Base-by-base conservation (phyloP, 2,888 invertebrate genomes). In the Galeopsomyia nigrocyanea region DNA sequence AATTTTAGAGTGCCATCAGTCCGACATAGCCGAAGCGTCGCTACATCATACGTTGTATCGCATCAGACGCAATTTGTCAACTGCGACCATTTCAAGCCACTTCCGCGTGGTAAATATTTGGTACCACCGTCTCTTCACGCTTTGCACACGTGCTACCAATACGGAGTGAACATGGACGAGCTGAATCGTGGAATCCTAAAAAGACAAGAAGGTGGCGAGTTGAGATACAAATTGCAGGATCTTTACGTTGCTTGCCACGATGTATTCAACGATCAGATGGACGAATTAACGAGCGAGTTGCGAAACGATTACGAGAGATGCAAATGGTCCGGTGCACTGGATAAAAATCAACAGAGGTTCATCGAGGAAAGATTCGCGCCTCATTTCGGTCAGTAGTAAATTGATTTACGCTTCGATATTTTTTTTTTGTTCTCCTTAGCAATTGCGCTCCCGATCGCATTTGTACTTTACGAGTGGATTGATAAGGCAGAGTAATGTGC, bases 261-360 rank as follows among this genome's bases (percentile, higher is more conserved):
- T 3, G 71, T 19, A 1, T 71, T 71, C 46, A 22, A 61, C n/a
- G 49, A 17, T 1, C 6, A 57, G 1, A 16, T 71, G 2, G 51
- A 67, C n/a, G 57, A 62, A 22, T 31, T 71, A n/a, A 71, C 67
- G 9, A 26, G 60, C 10, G 67, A 71, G 22, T 46, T 71, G 10
- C 14, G 16, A 7, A 31, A 39, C 7, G 71, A 71, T 57, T 67
- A 60, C 47, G 16, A 17, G 3, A 49, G 21, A 19, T 71, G 71
- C 53, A 62, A 47, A 9, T 56, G 51, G 56, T 50, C 56, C 14
- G 46, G 51, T 0, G 62, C 49, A 0, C 16, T 71, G 13, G 26
- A n/a, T n/a, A 2, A 3, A 16, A 16, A 47, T n/a, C n/a, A 9
- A 6, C 55, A 60, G 22, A 10, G 0, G 0, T 1, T 22, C 3